Evolutionary conservation across 2,888 invertebrate species (phyloP), one percentile per base, ranked within the genome.

Genomic region (Ectemnius continuus): DNA sequence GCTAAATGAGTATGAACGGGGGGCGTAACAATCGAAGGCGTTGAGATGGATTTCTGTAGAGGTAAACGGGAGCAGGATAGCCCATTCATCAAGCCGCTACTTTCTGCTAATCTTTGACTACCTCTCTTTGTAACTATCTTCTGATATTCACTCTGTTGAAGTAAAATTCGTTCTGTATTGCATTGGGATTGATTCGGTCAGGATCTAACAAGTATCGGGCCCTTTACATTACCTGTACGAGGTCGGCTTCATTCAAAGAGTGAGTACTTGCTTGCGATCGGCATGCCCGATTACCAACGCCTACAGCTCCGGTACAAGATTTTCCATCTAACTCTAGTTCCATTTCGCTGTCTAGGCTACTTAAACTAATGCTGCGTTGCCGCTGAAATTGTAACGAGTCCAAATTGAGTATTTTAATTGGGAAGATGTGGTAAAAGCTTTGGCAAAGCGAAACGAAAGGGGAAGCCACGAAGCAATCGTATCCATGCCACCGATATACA

Each of bases 1-100:
- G 93, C 91, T 86, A 94, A 94, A 80, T 93, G 93, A 82, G 93
- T 91, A 82, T 94, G 94, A 76, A 93, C 91, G 76, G 93, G 92
- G 77, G 93, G 93, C 46, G 96, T 95, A 63, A 97, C 95, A 76
- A 97, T 97, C 81, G 97, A 97, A 63, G 97, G 97, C 65, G 97
- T 97, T 18, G 97, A 97, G 71, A 97, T 95, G 64, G 97, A 97
- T 92, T 97, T 97, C 91, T 97, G 97, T 65, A 97, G 92, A 70
- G 97, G 96, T 85, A 97, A 92, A 23, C 96, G 93, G 66, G 94
- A 87, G 64, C 93, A 81, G 93, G 94, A 85, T 93, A 91, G 91
- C 93, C 86, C 84, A 90, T 90, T 88, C 87, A 91, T 86, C 82
- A 91, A 83, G 72, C 87, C 84, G 66, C 84, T 85, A 73, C 86